Evolutionary conservation across 2,113 vertebrate species (phyloP).

Genomic region (Hemichromis elongatus): DNA sequence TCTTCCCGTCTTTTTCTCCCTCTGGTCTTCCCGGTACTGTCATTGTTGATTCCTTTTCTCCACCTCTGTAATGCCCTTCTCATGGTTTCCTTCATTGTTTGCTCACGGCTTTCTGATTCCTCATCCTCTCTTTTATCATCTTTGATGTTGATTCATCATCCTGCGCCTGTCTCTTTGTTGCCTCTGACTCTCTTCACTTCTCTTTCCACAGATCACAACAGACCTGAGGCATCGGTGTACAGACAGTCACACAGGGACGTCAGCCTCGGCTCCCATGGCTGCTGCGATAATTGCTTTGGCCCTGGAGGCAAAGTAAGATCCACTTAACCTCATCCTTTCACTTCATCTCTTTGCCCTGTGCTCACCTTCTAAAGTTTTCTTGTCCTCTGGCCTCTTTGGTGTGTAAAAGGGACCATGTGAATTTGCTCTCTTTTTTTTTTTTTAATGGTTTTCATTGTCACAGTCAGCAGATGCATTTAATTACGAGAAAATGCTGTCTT

Average conservation of each 20-base stretch:
- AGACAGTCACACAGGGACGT: constrained; percentile 98
- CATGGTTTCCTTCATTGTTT: background rate
- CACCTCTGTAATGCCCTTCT: background rate
- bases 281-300: constrained; percentile 96
- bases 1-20: background rate
- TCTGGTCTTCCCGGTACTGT: background rate
- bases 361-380: constrained; percentile 21
- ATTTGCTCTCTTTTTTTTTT: background rate
- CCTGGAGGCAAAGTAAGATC: constrained; percentile 97
- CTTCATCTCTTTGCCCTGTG: constrained; percentile 15
- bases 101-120: background rate
- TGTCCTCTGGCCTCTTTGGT: background rate
- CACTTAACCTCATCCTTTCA: constrained; percentile 41
- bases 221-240: constrained; percentile 97
- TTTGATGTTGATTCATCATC: background rate
- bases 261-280: constrained; percentile 97
- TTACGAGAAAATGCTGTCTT: background rate
- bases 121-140: background rate
- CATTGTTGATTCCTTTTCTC: background rate
- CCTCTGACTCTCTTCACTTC: background rate
- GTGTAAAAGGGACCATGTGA: background rate
- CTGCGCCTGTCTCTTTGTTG: background rate
- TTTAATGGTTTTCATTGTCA: background rate
- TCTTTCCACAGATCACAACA: constrained; percentile 87
- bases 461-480: background rate